Conservation (phyloP, 1,140 invertebrate species). For the Brachystomella parvula region DNA sequence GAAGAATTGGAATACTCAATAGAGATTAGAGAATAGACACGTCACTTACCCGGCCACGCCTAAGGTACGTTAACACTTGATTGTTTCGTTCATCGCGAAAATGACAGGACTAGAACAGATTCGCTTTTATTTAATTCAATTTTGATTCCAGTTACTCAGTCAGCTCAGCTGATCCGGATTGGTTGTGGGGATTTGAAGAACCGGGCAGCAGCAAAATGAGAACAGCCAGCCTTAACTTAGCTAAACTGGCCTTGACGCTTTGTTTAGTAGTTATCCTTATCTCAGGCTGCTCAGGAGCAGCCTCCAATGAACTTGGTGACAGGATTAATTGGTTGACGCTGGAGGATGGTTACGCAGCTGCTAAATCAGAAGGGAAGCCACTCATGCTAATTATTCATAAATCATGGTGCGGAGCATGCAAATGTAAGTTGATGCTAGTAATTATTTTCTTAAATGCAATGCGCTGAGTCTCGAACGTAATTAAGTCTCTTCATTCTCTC, state of each 20-base stretch:
- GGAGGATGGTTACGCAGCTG: constrained; percentile 46
- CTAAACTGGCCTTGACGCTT: not conserved
- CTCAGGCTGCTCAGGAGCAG: not conserved
- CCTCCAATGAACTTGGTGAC: constrained; percentile 40
- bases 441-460: not conserved
- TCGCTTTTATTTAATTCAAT: not conserved
- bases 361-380: constrained; percentile 48
- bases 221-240: not conserved
- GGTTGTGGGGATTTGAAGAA: not conserved
- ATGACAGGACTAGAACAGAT: no score
- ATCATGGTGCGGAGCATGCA: constrained; percentile 56
- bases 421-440: constrained; percentile 42
- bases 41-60: no score
- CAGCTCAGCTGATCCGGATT: not conserved
- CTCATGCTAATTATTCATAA: constrained; percentile 57
- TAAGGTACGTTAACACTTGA: no score
- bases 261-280: not conserved
- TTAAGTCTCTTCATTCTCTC: not conserved
- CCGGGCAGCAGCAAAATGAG: not conserved
- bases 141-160: not conserved
- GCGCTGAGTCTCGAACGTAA: not conserved
- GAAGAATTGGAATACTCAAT: no score
- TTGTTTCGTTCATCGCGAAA: no score
- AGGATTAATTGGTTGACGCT: constrained; percentile 43
- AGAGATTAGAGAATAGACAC: no score